Evolutionary conservation across 2,888 invertebrate species (phyloP), one percentile per base, ranked within the genome.

Genomic region (Sericinus montela): DNA sequence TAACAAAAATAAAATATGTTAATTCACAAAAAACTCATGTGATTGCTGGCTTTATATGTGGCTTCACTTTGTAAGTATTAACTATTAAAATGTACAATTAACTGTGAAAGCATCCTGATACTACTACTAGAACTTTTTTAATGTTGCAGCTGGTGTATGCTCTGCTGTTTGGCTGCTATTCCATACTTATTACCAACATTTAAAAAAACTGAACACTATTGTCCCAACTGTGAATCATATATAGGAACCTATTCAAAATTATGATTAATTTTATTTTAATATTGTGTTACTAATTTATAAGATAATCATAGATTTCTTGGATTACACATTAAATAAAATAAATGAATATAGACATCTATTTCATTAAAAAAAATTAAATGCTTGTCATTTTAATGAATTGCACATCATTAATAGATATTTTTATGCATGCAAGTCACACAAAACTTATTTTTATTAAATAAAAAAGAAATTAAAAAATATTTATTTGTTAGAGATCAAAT

Each of bases 41-140:
- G 72, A 45, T 82, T 15, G 83, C 86, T 57, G 88, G 87, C 39
- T 87, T 86, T 52, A 63, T 87, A 56, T 84, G 79, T 65, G 88
- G 87, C 44, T 69, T 78, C 42, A 80, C 83, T 50, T 59, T 75
- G 87, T 86, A 70, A 80, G 86, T 72, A 57, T 34, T n/a, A 19
- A 19, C 19, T 19, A 19, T 19, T 6, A 10, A n/a, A n/a, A 11
- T 30, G 4, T n/a, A 5, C 30, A n/a, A 2, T 29, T 32, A 32
- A 11, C 1, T 4, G 11, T 11, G 11, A 13, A 10, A 1, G 4
- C 1, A 11, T 32, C 11, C 6, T 32, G 5, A 32, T 5, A 30
- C 5, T 9, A n/a, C n/a, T n/a, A n/a, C n/a, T n/a, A n/a, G n/a
- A n/a, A n/a, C n/a, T n/a, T 2, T 19, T 19, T 19, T 19, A 19